These are phyloP conservation scores for Brachionus rotundiformis DNA, from an alignment of 1,140 invertebrate species.

Conservation along the genomic window DNA sequence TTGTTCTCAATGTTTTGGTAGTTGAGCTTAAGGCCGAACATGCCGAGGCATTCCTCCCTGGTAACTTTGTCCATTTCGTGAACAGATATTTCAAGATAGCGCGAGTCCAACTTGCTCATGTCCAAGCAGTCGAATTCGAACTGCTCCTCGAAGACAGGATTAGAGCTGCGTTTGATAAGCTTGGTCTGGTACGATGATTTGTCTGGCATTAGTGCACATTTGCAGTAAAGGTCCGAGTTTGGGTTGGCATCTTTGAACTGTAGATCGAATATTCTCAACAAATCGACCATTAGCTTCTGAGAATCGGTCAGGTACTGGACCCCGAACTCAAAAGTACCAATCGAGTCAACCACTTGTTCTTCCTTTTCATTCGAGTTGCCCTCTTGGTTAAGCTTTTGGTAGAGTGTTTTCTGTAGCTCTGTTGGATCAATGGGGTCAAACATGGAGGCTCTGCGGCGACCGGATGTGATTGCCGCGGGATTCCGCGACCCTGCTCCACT, in stretches of 20 bases:
- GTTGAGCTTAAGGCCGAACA: slow-evolving; percentile 57
- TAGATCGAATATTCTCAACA: slow-evolving; percentile 48
- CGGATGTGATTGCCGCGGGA: neutral
- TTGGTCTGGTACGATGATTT: slow-evolving; percentile 55
- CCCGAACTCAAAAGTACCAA: slow-evolving; percentile 40
- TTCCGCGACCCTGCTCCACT: neutral
- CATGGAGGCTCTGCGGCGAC: slow-evolving; percentile 44
- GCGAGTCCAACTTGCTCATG: slow-evolving; percentile 54
- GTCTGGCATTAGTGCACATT: slow-evolving; percentile 43
- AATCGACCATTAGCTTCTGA: slow-evolving; percentile 16
- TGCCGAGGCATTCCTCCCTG: slow-evolving; percentile 60
- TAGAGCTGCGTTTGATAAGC: slow-evolving; percentile 70
- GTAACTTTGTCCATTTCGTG: slow-evolving; percentile 61
- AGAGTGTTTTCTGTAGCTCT: slow-evolving; percentile 47
- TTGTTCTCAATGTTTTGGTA: slow-evolving; percentile 57
- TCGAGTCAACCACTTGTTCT: neutral
- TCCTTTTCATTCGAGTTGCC: slow-evolving; percentile 16
- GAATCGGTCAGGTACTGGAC: slow-evolving; percentile 45
- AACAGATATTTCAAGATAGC: slow-evolving; percentile 60
- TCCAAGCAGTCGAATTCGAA: slow-evolving; percentile 61
- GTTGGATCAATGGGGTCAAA: slow-evolving; percentile 51
- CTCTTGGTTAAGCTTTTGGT: slow-evolving; percentile 39
- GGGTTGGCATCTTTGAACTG: slow-evolving; percentile 13
- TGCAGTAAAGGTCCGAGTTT: slow-evolving; percentile 33
- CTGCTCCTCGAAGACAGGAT: slow-evolving; percentile 67